Conservation (phyloP, 2,888 invertebrate genomes). For the Furcula furcula region DNA sequence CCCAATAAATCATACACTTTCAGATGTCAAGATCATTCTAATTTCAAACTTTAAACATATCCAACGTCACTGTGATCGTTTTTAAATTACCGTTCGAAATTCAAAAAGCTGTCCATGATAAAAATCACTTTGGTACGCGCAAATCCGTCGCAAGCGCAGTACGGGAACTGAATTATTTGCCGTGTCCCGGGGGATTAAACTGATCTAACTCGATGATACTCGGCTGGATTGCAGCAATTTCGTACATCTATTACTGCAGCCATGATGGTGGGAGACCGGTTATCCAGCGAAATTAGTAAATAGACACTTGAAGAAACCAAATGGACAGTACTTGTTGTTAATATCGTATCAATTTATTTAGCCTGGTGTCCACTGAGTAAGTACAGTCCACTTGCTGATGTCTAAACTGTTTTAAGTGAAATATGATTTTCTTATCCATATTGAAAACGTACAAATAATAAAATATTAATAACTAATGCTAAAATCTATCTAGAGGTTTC, state of each 20-base stretch:
- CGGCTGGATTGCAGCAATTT: conserved; percentile 72
- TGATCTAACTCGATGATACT: conserved; percentile 65
- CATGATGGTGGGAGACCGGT: conserved; percentile 67
- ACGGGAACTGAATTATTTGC: conserved; percentile 38
- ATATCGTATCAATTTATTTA: conserved; percentile 15
- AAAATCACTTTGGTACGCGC: conserved; percentile 25
- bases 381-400: no score
- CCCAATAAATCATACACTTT: no score
- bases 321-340: conserved; percentile 12
- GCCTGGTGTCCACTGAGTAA: no score
- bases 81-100: conserved; percentile 4
- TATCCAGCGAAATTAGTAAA: conserved; percentile 67
- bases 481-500: no score
- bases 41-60: conserved; percentile 13
- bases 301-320: conserved; percentile 46
- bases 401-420: no score
- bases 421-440: no score
- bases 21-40: conserved; percentile 2
- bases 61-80: background rate
- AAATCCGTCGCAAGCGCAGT: conserved; percentile 45
- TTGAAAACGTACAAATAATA: no score
- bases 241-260: conserved; percentile 59
- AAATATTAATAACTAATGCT: no score
- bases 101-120: conserved; percentile 10
- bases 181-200: conserved; percentile 51